Evolutionary conservation across 2,113 vertebrate genomes (phyloP).

Genomic region (Chamaetylas fuelleborni): DNA sequence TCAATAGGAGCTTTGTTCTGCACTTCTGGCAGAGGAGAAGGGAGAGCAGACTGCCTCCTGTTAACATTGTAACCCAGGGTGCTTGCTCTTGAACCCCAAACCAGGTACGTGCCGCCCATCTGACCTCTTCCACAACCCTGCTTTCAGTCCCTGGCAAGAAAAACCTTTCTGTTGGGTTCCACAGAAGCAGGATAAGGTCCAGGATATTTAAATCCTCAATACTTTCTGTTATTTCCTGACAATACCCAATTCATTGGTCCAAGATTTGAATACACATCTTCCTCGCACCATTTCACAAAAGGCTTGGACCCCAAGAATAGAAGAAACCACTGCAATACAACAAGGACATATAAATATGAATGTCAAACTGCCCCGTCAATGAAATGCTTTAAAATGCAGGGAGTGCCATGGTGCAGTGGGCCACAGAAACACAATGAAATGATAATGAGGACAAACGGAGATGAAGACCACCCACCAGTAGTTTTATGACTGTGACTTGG

Average conservation of each 20-base stretch:
- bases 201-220: slow-evolving; percentile 30
- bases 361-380: slow-evolving; percentile 70
- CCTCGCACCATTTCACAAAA: slow-evolving; percentile 64
- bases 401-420: slow-evolving; percentile 67
- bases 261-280: slow-evolving; percentile 65
- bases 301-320: slow-evolving; percentile 58
- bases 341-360: slow-evolving; percentile 76
- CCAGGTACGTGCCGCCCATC: background rate
- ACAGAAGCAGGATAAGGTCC: slow-evolving; percentile 24
- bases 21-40: background rate
- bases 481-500: slow-evolving; percentile 74
- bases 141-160: slow-evolving; percentile 4
- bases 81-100: background rate
- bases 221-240: slow-evolving; percentile 56
- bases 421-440: slow-evolving; percentile 74
- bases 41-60: background rate
- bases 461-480: slow-evolving; percentile 77
- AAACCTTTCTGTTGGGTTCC: background rate
- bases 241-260: slow-evolving; percentile 55
- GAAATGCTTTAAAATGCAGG: slow-evolving; percentile 70
- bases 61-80: background rate
- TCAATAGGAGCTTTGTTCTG: background rate
- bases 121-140: slow-evolving; percentile 36
- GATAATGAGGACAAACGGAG: slow-evolving; percentile 69
- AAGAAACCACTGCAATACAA: slow-evolving; percentile 59